A percentile compares a stretch with the other conserved stretches of the same genome.
Evolutionary conservation across 1,140 invertebrate species (phyloP).

Genomic region (Diabrotica undecimpunctata): DNA sequence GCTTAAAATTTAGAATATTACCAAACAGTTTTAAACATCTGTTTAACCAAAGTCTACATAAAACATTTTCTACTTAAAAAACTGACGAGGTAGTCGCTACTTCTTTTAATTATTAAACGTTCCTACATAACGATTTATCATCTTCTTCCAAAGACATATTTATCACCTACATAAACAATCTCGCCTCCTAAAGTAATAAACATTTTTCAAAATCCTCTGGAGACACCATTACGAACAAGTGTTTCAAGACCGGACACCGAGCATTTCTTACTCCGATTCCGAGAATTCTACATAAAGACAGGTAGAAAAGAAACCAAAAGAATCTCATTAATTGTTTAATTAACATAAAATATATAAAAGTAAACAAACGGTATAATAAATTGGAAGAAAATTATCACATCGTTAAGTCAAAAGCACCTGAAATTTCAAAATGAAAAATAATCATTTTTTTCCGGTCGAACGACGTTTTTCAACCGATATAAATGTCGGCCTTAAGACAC

Average conservation of each 20-base stretch:
- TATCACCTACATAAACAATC: constrained; percentile 1
- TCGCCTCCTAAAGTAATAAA: constrained; percentile 3
- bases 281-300: constrained; percentile 31
- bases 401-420: constrained; percentile 27
- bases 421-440: constrained; percentile 30
- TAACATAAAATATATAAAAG: constrained; percentile 30
- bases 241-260: constrained; percentile 17
- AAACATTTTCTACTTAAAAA: too few species aligned
- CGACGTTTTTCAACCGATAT: not conserved
- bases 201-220: constrained; percentile 6
- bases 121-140: not conserved
- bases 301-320: constrained; percentile 24
- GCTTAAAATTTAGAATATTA: too few species aligned
- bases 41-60: too few species aligned
- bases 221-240: constrained; percentile 5
- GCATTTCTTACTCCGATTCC: constrained; percentile 28
- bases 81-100: not conserved
- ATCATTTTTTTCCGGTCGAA: constrained; percentile 6
- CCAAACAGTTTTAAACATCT: too few species aligned
- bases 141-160: not conserved
- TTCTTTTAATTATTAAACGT: not conserved
- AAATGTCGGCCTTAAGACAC: not conserved
- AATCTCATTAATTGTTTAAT: constrained; percentile 34
- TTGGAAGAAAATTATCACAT: constrained; percentile 32
- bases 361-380: constrained; percentile 27